Evolutionary conservation across 2,113 vertebrate genomes (phyloP).

Genomic region (Dinomys branickii): DNA sequence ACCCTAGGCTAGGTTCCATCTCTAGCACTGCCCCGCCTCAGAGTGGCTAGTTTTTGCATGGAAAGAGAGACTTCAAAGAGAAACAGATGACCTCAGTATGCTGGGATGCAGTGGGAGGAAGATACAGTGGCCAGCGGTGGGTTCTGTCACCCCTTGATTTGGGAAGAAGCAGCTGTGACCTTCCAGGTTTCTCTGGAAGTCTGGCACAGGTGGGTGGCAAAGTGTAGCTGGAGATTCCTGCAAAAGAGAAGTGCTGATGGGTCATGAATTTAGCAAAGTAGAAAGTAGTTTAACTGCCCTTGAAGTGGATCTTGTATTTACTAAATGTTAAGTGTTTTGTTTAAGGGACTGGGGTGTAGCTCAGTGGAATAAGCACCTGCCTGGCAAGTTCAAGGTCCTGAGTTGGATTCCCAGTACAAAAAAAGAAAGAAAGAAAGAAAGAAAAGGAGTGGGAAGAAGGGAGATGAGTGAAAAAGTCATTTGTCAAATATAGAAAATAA

Average conservation of each 20-base stretch:
- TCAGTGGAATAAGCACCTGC: too few relatives aligned
- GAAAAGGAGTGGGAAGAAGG: not conserved
- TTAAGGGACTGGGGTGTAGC: too few relatives aligned
- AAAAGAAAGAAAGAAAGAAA: too few relatives aligned
- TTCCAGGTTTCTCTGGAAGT: not conserved
- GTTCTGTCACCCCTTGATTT: not conserved
- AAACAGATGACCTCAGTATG: not conserved
- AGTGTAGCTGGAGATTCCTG: not conserved
- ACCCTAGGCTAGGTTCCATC: not conserved
- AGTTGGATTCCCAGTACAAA: too few relatives aligned
- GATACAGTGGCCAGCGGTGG: not conserved
- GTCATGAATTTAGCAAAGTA: not conserved
- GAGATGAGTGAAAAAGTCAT: not conserved
- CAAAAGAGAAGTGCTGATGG: not conserved
- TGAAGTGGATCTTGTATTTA: not conserved
- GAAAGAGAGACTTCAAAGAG: too few relatives aligned
- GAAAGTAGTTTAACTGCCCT: conserved; percentile 32
- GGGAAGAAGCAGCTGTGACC: not conserved
- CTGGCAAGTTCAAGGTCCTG: too few relatives aligned
- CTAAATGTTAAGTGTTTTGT: conserved; percentile 49
- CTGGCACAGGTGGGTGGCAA: not conserved
- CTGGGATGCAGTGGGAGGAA: not conserved
- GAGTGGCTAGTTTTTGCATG: not conserved
- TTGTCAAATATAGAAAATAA: not conserved
- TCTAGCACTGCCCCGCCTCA: not conserved